Evolutionary conservation across 2,888 invertebrate genomes (phyloP), one percentile per base, ranked within the genome.

Genomic region (Drosophila formosana): DNA sequence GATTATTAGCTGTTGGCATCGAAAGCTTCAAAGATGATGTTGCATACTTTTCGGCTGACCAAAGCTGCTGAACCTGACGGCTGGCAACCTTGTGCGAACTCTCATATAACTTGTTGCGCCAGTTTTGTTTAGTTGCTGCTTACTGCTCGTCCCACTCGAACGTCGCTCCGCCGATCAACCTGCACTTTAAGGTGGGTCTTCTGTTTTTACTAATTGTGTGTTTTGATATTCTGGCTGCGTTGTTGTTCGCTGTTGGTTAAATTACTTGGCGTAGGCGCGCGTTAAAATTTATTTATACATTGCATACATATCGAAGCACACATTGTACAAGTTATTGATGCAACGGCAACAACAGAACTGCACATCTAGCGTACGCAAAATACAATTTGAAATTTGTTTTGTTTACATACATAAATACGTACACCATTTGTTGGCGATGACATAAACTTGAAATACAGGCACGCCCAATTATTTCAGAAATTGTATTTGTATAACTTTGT

Each of bases 101-200:
- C 53, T 43, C 26, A 4, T 61, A 69, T 62, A 81, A 83, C 81
- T 82, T 81, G 81, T 83, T 78, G 81, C 79, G 72, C 81, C 76
- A 69, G 84, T 83, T 81, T 73, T 47, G 58, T 62, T 78, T 55
- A 80, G 66, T 82, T 80, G 66, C 57, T 66, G 56, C 28, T 67
- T 58, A 61, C 66, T 55, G 60, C 68, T 70, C 73, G 73, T 28
- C 11, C 30, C 53, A 68, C 32, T 56, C 66, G 65, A 62, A 78
- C 71, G 74, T 58, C 23, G 46, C 3, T n/a, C 45, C 51, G 52
- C 11, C 45, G 55, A 25, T 46, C 49, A 11, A 9, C 28, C 45
- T 11, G 46, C 32, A 53, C 45, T 53, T 52, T 39, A 64, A 71
- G 84, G 70, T 79, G 69, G 65, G 82, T 84, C 68, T 74, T 72